Conservation (phyloP, 2,797 vertebrate species). For the Heteromormyrus szaboi region DNA sequence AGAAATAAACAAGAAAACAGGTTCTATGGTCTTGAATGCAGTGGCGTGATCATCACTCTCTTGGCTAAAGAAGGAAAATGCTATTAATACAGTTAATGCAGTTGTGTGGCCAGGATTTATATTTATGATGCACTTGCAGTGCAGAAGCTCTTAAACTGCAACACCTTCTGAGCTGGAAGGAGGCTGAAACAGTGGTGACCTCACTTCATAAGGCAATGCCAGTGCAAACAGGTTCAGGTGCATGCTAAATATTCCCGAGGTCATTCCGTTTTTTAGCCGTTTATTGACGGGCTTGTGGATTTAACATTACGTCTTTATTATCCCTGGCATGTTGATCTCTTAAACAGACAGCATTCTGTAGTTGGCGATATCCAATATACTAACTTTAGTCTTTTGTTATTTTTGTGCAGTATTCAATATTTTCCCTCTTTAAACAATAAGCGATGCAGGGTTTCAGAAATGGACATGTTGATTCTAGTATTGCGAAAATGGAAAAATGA, state of each 20-base stretch:
- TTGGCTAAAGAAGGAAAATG: background rate
- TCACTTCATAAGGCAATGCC: slow-evolving; percentile 42
- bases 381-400: slow-evolving; percentile 21
- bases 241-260: slow-evolving; percentile 39
- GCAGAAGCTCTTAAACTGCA: slow-evolving; percentile 2
- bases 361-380: background rate
- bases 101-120: background rate
- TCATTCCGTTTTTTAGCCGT: slow-evolving; percentile 34
- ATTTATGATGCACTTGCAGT: slow-evolving; percentile 14
- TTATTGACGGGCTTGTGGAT: slow-evolving; percentile 27
- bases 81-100: background rate
- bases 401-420: background rate
- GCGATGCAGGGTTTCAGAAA: background rate
- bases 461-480: background rate
- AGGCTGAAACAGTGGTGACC: slow-evolving; percentile 43
- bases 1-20: background rate
- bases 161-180: slow-evolving; percentile 13
- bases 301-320: background rate
- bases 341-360: slow-evolving; percentile 25
- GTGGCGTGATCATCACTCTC: background rate
- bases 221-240: slow-evolving; percentile 50
- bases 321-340: slow-evolving; percentile 25
- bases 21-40: background rate
- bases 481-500: background rate
- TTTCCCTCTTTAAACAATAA: slow-evolving; percentile 1